These are phyloP conservation scores for Blera fallax DNA, from an alignment of 2,888 invertebrate genomes.

Conservation along the genomic window DNA sequence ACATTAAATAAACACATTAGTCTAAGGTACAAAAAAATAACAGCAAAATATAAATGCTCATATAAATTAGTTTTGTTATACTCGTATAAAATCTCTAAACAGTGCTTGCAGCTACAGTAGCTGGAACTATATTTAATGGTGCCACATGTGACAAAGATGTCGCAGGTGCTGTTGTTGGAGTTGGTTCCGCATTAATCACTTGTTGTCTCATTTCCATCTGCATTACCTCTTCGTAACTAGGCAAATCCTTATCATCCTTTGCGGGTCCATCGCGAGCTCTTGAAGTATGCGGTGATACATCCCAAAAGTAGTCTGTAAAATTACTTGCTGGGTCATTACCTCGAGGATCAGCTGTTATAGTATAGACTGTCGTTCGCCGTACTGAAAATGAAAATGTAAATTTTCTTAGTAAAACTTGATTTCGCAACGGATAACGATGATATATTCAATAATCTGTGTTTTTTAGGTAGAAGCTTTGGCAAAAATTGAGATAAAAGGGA, in stretches of 20 bases:
- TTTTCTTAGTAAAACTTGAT: no score
- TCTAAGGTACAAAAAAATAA: conserved; percentile 11
- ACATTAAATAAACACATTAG: not conserved
- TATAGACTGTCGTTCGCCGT: conserved; percentile 33
- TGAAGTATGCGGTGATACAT: conserved; percentile 77
- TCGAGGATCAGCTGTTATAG: conserved; percentile 41
- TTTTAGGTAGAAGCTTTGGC: no score
- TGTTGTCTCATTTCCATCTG: conserved; percentile 75
- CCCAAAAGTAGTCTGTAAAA: conserved; percentile 78
- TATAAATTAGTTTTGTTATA: not conserved
- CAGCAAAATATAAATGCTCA: not conserved
- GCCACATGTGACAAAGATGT: not conserved
- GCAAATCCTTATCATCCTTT: conserved; percentile 80
- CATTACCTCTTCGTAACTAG: conserved; percentile 80
- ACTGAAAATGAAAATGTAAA: conserved; percentile 26
- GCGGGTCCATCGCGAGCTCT: conserved; percentile 77
- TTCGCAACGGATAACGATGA: no score
- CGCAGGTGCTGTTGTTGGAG: conserved; percentile 8
- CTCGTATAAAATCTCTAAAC: not conserved
- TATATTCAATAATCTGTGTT: no score
- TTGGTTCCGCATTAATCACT: conserved; percentile 70
- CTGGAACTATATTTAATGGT: not conserved
- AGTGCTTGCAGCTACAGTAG: not conserved
- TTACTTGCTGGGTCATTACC: conserved; percentile 63
- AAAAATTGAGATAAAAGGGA: no score